phyloP scores from a whole-genome alignment of 2,888 invertebrate genomes.

The Antheraea yamamai region DNA sequence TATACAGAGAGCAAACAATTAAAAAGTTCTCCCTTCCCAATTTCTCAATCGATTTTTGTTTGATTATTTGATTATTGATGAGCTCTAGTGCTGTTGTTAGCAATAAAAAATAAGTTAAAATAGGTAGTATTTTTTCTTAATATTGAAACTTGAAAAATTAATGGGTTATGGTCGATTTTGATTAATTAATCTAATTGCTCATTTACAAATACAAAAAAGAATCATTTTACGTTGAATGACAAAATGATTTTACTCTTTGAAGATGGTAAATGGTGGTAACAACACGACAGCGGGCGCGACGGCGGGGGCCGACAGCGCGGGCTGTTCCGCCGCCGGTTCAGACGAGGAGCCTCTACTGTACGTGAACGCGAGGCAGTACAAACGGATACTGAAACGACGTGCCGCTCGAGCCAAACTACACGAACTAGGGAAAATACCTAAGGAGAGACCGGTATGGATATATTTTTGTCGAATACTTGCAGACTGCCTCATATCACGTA shows the following conservation, averaged over 20 bases:
- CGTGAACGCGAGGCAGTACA: slow-evolving; percentile 99
- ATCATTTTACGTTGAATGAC: not conserved
- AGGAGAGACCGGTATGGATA: slow-evolving; percentile 90
- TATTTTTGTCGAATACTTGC: not conserved
- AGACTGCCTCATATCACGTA: too few relatives aligned
- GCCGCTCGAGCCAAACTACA: slow-evolving; percentile 97
- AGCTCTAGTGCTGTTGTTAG: too few relatives aligned
- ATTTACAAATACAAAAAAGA: too few relatives aligned
- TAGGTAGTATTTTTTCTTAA: too few relatives aligned
- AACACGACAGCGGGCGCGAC: slow-evolving; percentile 49
- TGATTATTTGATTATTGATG: too few relatives aligned
- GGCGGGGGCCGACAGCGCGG: slow-evolving; percentile 55
- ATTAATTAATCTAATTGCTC: too few relatives aligned
- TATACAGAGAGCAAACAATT: too few relatives aligned
- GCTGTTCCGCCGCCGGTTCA: slow-evolving; percentile 71
- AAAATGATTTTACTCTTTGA: slow-evolving; percentile 13
- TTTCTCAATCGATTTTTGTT: too few relatives aligned
- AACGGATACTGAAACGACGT: slow-evolving; percentile 95
- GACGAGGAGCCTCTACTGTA: slow-evolving; percentile 99
- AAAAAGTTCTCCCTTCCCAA: too few relatives aligned
- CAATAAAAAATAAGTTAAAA: too few relatives aligned
- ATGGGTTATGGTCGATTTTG: too few relatives aligned
- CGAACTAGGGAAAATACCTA: slow-evolving; percentile 97
- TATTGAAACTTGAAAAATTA: too few relatives aligned
- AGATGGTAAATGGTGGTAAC: slow-evolving; percentile 71